Percentiles rank a stretch among this genome's conserved stretches.
Conservation (phyloP, 2,888 invertebrate species). For the Brachylomia viminalis region DNA sequence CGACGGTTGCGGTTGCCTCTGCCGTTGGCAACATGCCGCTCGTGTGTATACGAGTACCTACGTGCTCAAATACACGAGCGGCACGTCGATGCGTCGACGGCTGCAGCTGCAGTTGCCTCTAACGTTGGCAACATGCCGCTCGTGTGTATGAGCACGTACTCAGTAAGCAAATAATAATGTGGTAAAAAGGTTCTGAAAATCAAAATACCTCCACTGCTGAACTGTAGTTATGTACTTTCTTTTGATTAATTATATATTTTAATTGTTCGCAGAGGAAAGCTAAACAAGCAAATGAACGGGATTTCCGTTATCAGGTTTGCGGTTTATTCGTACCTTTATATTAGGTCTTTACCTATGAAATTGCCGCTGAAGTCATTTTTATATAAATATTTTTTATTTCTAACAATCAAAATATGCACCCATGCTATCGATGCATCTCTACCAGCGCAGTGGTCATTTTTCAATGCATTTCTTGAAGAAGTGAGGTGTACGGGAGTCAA, state of each 20-base stretch:
- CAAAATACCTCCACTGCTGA: not conserved
- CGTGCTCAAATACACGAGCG: too few species aligned
- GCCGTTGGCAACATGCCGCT: too few species aligned
- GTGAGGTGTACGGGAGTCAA: too few species aligned
- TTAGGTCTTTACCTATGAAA: too few species aligned
- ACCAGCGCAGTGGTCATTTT: too few species aligned
- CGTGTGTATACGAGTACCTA: not conserved
- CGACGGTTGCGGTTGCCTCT: too few species aligned
- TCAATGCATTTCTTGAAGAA: too few species aligned
- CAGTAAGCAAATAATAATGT: not conserved
- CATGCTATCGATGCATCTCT: too few species aligned
- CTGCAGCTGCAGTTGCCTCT: not conserved
- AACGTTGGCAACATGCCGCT: not conserved
- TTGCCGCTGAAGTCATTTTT: too few species aligned
- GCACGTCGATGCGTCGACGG: too few species aligned
- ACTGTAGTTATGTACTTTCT: conserved; percentile 71
- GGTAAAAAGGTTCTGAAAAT: not conserved
- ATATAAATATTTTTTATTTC: too few species aligned
- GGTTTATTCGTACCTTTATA: not conserved
- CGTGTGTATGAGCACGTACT: not conserved
- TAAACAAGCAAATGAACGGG: conserved; percentile 98
- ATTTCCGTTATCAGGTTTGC: conserved; percentile 96
- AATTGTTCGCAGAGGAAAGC: conserved; percentile 95
- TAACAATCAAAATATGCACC: too few species aligned
- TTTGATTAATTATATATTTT: conserved; percentile 70